Evolutionary conservation across 2,113 vertebrate species (phyloP).

Genomic region (Rhabdornis inornatus): DNA sequence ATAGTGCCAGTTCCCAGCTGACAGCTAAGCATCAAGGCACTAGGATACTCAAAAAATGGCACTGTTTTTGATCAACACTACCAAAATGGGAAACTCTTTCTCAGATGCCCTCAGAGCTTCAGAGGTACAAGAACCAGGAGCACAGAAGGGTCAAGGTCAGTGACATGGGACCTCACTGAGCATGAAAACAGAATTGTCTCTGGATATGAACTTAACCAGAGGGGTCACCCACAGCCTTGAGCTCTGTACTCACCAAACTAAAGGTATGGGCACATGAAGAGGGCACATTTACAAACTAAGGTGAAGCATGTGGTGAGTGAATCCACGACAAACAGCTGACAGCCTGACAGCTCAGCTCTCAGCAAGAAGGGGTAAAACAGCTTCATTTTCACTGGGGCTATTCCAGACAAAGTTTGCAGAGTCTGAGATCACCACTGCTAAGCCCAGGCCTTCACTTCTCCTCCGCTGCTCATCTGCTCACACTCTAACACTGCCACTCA

Average conservation of each 20-base stretch:
- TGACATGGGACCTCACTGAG: neutral
- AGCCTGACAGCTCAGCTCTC: neutral
- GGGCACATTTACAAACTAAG: neutral
- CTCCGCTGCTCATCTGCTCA: neutral
- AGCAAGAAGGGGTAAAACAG: neutral
- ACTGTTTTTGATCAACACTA: neutral
- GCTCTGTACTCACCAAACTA: neutral
- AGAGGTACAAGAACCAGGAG: neutral
- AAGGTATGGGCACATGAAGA: neutral
- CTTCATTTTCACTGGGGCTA: neutral
- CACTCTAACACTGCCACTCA: neutral
- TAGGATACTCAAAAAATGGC: neutral
- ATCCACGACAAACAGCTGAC: neutral
- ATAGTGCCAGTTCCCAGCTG: neutral
- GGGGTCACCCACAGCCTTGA: neutral
- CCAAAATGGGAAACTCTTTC: neutral
- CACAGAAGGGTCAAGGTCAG: neutral
- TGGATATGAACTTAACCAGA: neutral
- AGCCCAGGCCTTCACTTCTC: neutral
- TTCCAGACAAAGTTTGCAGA: neutral
- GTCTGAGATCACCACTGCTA: neutral
- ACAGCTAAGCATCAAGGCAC: neutral
- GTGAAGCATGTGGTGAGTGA: neutral
- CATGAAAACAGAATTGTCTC: neutral
- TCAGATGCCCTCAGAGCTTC: neutral